Base-by-base conservation (phyloP, 2,113 vertebrate genomes). In the Monarcha castaneiventris region DNA sequence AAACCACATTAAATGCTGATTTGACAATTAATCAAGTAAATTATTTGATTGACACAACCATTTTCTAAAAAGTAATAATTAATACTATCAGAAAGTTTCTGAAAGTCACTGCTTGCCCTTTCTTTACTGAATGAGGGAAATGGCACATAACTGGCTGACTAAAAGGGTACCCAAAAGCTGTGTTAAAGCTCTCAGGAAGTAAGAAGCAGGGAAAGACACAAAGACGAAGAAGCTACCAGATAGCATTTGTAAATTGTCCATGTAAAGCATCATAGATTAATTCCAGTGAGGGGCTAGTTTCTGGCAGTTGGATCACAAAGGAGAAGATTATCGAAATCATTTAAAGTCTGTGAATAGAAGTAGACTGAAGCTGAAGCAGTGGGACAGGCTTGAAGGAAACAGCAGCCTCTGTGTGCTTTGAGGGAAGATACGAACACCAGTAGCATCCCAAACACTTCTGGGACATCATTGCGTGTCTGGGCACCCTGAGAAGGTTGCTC, bases 301-400 rank as follows among this genome's bases (percentile, higher is more conserved):
- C 67, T 94, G 85, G 90, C n/a, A 91, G 78, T 30, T 44, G 19
- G 51, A 93, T 88, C 82, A 85, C 89, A 90, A 90, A 96, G 37
- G 52, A 72, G 46, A 95, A 96, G 33, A 48, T 76, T 80, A 85
- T 92, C 37, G 89, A 78, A 93, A 94, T 80, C 2, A 46, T 82
- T 95, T 92, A 56, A 79, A 94, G 26, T 46, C 61, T 86, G 41
- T 76, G 75, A 94, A 89, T 72, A 41, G 63, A 92, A 89, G 69
- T 25, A 90, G 94, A 83, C 59, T 76, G 75, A 20, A 64, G 17
- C 63, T 88, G 69, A 87, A 71, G 37, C 22, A 83, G 44, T 55
- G 26, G 61, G 23, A 43, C n/a, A 37, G 41, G 37, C 56, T 55
- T 86, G 49, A 35, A 48, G 54, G 41, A 75, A 35, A 62, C 16